A percentile compares a stretch with the other conserved stretches of the same genome.
Evolutionary conservation across 2,113 vertebrate genomes (phyloP).

Genomic region (Barbus barbus): DNA sequence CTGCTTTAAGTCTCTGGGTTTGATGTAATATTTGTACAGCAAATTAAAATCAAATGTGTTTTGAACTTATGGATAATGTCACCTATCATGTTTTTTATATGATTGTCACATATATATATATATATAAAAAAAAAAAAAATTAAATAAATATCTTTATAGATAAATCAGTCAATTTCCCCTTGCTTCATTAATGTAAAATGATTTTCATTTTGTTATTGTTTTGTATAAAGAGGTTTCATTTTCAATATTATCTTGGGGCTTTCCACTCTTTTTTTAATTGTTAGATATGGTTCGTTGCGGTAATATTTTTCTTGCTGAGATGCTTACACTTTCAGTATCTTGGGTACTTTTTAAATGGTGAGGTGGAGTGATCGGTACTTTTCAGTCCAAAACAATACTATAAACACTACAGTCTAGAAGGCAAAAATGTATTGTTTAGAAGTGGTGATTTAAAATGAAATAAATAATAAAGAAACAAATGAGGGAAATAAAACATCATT

Average conservation of each 20-base stretch:
- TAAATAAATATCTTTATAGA: background rate
- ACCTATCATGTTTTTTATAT: too few species aligned
- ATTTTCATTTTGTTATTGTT: background rate
- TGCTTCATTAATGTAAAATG: background rate
- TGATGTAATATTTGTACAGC: conserved; percentile 20
- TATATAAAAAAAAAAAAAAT: background rate
- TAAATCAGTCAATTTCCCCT: background rate
- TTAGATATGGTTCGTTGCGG: too few species aligned
- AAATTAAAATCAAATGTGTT: background rate
- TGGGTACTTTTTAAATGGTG: background rate
- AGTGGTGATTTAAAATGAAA: background rate
- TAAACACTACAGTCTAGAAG: background rate
- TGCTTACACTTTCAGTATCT: background rate
- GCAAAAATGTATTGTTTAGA: background rate
- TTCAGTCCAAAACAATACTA: background rate
- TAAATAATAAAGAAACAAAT: background rate
- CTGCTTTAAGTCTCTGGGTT: background rate
- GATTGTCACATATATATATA: background rate
- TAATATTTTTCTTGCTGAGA: too few species aligned
- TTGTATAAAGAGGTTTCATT: background rate
- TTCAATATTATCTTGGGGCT: background rate
- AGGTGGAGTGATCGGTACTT: background rate
- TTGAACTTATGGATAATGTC: too few species aligned
- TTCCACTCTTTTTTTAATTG: too few species aligned
- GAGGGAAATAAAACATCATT: too few species aligned